phyloP scores from a whole-genome alignment of 1,140 invertebrate genomes.

The Hylaeus anthracinus region DNA sequence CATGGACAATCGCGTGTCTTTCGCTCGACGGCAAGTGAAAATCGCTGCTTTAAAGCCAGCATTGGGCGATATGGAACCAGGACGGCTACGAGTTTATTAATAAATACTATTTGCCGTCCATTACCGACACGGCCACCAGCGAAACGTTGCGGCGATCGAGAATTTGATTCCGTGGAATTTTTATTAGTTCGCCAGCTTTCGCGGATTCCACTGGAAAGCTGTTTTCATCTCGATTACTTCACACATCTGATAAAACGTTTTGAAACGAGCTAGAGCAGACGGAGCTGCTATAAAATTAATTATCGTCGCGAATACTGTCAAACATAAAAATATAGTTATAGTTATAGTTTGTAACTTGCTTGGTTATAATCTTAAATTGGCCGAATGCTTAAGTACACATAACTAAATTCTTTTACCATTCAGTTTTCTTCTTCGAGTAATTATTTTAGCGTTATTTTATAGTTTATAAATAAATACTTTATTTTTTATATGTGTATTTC shows the following conservation, averaged over 20 bases:
- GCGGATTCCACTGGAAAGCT: neutral
- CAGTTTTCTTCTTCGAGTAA: too few relatives aligned
- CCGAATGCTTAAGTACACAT: too few relatives aligned
- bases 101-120: neutral
- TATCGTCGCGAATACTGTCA: neutral
- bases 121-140: neutral
- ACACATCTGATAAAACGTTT: neutral
- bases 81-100: neutral
- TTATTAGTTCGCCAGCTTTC: neutral
- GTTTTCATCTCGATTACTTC: neutral
- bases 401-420: too few relatives aligned
- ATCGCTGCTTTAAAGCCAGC: neutral
- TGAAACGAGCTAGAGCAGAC: neutral
- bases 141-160: neutral
- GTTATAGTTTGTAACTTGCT: too few relatives aligned
- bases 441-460: too few relatives aligned
- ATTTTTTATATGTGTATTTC: too few relatives aligned
- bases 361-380: too few relatives aligned
- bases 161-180: neutral
- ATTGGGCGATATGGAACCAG: neutral
- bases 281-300: neutral
- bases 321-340: too few relatives aligned
- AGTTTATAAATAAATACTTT: too few relatives aligned
- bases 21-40: neutral
- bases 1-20: neutral